Evolutionary conservation across 2,113 vertebrate genomes (phyloP), one percentile per base, ranked within the genome.

Genomic region (Uropsilus gracilis): DNA sequence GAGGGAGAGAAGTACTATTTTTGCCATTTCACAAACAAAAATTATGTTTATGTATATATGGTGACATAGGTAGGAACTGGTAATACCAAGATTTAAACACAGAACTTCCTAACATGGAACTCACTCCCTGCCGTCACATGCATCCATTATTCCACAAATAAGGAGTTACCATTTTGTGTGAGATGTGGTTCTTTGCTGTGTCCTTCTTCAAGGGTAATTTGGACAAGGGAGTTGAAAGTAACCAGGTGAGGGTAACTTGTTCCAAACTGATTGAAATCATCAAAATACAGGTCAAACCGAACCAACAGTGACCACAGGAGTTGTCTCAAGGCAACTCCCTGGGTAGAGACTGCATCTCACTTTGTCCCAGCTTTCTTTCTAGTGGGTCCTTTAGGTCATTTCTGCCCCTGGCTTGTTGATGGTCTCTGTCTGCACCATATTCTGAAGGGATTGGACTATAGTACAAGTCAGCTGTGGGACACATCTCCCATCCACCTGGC

Each of bases 281-380:
- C 12, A 63, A 39, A 63, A 63, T 0, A 9, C 59, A 39, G 50
- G 13, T 14, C 26, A 48, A 46, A 24, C n/a, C 2, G 8, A 81
- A 30, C 8, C 63, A 20, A 17, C 0, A 30, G 0, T 6, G 32
- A 34, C 8, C 28, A 34, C 20, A 22, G 2, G 24, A 61, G 17
- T 1, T 13, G 9, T 11, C 39, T 20, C 22, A 10, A 24, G 0
- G 17, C 24, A 26, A 11, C 6, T 1, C 6, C 26, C 26, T 42
- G 39, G 22, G 26, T 24, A 30, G 22, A 73, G 30, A 48, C 17
- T 20, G n/a, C 42, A 64, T 12, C 55, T 14, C 53, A 8, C 6
- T 24, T 32, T 12, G 9, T 17, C 3, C 9, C 55, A 48, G 64
- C 14, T 26, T 2, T 10, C 14, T 28, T 53, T 59, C 72, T 46